phyloP scores from a whole-genome alignment of 2,113 vertebrate genomes.

The Chrysochloris asiatica region DNA sequence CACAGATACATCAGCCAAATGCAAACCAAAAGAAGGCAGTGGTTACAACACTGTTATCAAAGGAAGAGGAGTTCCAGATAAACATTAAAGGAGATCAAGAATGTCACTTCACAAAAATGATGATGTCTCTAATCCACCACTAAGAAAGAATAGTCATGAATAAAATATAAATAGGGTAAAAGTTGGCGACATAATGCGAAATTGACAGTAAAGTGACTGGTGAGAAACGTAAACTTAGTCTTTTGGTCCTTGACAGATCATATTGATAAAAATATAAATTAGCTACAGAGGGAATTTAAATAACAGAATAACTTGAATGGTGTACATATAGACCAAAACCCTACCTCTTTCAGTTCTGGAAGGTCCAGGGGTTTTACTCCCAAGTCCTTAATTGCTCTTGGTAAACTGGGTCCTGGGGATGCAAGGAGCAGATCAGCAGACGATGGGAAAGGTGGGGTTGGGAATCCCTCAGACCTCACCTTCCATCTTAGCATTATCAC shows the following conservation, averaged over 20 bases:
- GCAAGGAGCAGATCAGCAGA: background rate
- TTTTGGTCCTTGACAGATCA: constrained; percentile 2
- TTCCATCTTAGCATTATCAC: background rate
- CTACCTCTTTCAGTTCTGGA: background rate
- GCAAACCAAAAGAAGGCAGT: background rate
- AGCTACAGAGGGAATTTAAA: background rate
- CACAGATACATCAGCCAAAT: background rate
- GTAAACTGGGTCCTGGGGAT: background rate
- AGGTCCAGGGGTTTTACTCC: background rate
- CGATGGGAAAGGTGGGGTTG: background rate
- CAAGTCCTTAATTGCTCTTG: background rate
- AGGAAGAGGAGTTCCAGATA: background rate
- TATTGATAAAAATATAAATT: constrained; percentile 1
- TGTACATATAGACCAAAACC: background rate
- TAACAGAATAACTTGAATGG: background rate
- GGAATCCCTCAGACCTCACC: background rate
- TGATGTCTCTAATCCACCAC: background rate
- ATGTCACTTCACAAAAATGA: background rate
- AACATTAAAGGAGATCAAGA: background rate
- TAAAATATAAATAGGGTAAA: background rate
- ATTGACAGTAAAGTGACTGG: background rate
- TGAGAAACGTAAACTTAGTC: background rate
- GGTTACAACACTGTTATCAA: background rate
- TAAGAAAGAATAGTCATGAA: background rate
- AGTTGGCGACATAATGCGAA: background rate